phyloP scores from a whole-genome alignment of 2,113 vertebrate genomes.

The Mesocricetus auratus region DNA sequence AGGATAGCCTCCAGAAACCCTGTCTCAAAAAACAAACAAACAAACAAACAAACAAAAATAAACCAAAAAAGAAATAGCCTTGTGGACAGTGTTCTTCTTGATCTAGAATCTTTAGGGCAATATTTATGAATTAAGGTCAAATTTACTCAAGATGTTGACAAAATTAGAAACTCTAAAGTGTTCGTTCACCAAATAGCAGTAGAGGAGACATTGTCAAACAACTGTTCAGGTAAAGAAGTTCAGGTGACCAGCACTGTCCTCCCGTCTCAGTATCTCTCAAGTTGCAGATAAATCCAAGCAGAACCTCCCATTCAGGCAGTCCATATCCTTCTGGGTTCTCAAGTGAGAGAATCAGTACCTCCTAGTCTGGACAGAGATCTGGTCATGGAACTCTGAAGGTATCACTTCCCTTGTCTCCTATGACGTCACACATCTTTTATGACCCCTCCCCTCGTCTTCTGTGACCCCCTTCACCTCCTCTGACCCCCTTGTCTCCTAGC shows the following conservation, averaged over 20 bases:
- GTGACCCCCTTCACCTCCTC: background rate
- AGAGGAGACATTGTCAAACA: background rate
- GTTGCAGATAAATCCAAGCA: background rate
- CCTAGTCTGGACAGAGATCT: background rate
- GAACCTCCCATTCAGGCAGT: background rate
- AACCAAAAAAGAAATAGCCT: too few relatives aligned
- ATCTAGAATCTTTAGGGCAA: background rate
- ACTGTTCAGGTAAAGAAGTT: background rate
- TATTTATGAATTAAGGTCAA: background rate
- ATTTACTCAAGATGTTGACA: background rate
- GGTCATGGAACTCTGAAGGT: background rate
- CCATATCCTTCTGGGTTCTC: background rate
- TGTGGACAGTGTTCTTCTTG: background rate
- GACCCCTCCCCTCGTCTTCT: background rate
- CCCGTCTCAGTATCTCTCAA: background rate
- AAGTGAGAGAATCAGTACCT: background rate
- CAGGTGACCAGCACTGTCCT: background rate
- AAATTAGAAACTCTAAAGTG: background rate
- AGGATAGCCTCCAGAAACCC: too few relatives aligned
- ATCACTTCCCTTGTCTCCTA: background rate
- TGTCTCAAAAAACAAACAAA: too few relatives aligned
- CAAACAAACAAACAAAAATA: too few relatives aligned
- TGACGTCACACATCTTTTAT: background rate
- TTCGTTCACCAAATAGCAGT: too few relatives aligned
- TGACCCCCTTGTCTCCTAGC: background rate